Evolutionary conservation across 2,888 invertebrate species (phyloP).

Genomic region (Colletes collaris): DNA sequence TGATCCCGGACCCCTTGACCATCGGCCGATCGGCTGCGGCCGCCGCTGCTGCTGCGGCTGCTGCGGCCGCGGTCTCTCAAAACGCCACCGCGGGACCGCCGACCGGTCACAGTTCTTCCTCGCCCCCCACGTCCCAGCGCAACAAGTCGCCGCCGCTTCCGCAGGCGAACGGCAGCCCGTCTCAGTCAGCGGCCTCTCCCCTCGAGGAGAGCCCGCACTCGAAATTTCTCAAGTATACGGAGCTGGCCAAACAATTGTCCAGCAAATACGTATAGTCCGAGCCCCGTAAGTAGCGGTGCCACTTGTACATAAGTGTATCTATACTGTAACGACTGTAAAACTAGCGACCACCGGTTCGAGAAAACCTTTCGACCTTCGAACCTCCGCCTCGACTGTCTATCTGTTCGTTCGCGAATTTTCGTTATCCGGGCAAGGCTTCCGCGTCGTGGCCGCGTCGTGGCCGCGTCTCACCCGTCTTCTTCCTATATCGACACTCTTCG

Average conservation of each 20-base stretch:
- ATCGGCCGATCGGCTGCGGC: constrained; percentile 84
- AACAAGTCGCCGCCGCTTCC: constrained; percentile 84
- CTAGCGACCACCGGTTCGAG: constrained; percentile 65
- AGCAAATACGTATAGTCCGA: constrained; percentile 95
- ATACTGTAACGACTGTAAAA: constrained; percentile 79
- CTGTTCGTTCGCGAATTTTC: constrained; percentile 30
- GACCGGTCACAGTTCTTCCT: constrained; percentile 75
- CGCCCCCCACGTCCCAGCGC: constrained; percentile 84
- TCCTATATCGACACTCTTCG: too few species aligned
- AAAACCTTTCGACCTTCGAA: constrained; percentile 49
- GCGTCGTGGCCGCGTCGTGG: neutral
- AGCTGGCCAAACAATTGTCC: constrained; percentile 98
- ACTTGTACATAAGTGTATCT: constrained; percentile 83
- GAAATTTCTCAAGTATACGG: constrained; percentile 99
- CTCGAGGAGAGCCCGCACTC: constrained; percentile 96
- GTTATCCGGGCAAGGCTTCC: constrained; percentile 19
- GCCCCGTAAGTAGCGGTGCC: constrained; percentile 83
- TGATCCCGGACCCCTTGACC: constrained; percentile 89
- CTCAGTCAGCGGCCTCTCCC: constrained; percentile 83
- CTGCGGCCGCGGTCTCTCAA: constrained; percentile 81
- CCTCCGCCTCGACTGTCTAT: constrained; percentile 54
- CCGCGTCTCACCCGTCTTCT: neutral
- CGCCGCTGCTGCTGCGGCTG: constrained; percentile 78
- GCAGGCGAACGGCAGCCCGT: constrained; percentile 82
- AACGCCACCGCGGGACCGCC: constrained; percentile 77